These are phyloP conservation scores for Drosophila longiperda DNA, from an alignment of 2,888 invertebrate species.

Conservation along the genomic window DNA sequence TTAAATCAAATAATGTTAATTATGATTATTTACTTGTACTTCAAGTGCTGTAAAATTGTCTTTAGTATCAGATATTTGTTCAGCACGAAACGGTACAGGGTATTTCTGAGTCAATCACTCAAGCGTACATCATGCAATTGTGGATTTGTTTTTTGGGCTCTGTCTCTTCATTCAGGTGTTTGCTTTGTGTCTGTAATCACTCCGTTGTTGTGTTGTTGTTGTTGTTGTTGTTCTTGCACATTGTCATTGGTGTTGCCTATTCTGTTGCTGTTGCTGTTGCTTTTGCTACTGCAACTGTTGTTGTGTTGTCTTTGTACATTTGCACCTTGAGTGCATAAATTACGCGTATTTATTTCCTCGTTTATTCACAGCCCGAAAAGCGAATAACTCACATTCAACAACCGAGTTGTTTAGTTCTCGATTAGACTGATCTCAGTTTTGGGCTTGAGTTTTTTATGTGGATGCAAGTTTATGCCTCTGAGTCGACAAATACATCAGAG, in stretches of 20 bases:
- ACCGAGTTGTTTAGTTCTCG: neutral
- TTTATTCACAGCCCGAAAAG: slow-evolving; percentile 10
- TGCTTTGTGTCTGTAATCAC: slow-evolving; percentile 66
- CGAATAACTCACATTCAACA: neutral
- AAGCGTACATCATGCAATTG: neutral
- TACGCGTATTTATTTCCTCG: slow-evolving; percentile 59
- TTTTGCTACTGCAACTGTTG: slow-evolving; percentile 11
- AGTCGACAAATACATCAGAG: slow-evolving; percentile 9
- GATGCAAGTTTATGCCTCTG: neutral
- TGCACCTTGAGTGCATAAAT: slow-evolving; percentile 66
- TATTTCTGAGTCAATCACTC: slow-evolving; percentile 2
- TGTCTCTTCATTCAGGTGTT: slow-evolving; percentile 18
- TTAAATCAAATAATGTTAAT: neutral
- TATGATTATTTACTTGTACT: neutral
- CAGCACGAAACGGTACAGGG: slow-evolving; percentile 4
- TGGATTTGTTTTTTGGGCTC: neutral
- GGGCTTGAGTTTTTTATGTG: neutral
- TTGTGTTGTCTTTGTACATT: slow-evolving; percentile 26
- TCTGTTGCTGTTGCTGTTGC: slow-evolving; percentile 5
- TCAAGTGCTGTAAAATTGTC: neutral
- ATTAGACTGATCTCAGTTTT: slow-evolving; percentile 4
- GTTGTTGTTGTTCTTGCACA: slow-evolving; percentile 21
- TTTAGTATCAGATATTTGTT: neutral
- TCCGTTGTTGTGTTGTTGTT: slow-evolving; percentile 57
- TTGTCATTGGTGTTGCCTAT: slow-evolving; percentile 45